These are phyloP conservation scores for Pempheris klunzingeri DNA, from an alignment of 2,797 vertebrate species.

Conservation along the genomic window DNA sequence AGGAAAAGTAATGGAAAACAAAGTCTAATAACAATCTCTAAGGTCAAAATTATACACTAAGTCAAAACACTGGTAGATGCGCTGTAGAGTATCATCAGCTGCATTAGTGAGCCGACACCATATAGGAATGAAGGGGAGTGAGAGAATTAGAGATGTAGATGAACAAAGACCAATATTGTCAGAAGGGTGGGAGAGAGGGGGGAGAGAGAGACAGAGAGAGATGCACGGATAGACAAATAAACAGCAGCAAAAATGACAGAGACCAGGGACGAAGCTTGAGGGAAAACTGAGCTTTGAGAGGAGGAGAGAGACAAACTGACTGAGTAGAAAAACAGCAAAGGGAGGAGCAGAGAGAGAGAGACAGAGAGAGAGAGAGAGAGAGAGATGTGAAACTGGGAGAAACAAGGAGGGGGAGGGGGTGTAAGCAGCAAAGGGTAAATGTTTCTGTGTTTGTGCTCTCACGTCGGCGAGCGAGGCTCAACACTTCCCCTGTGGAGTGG, in stretches of 20 bases:
- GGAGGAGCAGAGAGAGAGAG: constrained; percentile 50
- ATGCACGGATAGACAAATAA: constrained; percentile 54
- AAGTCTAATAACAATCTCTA: constrained; percentile 18
- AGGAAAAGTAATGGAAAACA: background rate
- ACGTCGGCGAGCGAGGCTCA: constrained; percentile 68
- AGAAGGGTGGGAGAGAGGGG: constrained; percentile 33
- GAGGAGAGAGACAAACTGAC: constrained; percentile 41
- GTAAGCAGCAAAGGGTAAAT: constrained; percentile 53
- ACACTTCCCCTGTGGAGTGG: constrained; percentile 81
- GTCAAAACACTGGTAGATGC: constrained; percentile 10
- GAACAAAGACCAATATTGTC: constrained; percentile 68
- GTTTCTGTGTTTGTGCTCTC: constrained; percentile 78
- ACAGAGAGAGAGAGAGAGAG: constrained; percentile 15
- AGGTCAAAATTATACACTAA: constrained; percentile 2
- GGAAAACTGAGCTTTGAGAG: constrained; percentile 49
- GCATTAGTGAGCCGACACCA: constrained; percentile 17
- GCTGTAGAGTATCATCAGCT: constrained; percentile 4
- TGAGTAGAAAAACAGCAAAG: constrained; percentile 24
- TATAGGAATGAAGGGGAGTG: constrained; percentile 21
- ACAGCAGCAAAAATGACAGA: constrained; percentile 53
- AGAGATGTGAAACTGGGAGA: constrained; percentile 37
- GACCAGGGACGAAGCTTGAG: constrained; percentile 44
- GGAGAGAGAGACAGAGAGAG: constrained; percentile 21
- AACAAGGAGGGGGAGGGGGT: constrained; percentile 17
- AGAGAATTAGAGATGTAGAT: constrained; percentile 53